Percentiles rank a stretch among this genome's conserved stretches.
Conservation (phyloP, 1,140 invertebrate genomes). For the Lordiphosa collinella region DNA sequence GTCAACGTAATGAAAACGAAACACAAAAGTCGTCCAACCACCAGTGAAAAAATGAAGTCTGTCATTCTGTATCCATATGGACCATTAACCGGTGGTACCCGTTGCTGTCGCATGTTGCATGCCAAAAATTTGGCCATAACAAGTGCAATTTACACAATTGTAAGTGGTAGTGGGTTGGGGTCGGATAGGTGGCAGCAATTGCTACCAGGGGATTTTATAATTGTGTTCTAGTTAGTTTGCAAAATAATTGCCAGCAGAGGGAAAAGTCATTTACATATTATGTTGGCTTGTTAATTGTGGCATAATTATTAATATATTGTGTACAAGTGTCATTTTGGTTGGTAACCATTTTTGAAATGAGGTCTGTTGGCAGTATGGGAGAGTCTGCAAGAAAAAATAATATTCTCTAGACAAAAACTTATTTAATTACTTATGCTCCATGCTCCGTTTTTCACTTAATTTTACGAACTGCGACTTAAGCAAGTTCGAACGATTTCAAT, state of each 20-base stretch:
- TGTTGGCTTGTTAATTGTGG: slow-evolving; percentile 50
- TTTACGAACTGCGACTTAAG: too few relatives aligned
- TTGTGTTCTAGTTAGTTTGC: slow-evolving; percentile 30
- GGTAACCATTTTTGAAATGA: slow-evolving; percentile 13
- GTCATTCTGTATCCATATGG: slow-evolving; percentile 81
- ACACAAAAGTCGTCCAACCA: slow-evolving; percentile 34
- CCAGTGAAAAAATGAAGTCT: slow-evolving; percentile 80
- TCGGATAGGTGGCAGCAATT: slow-evolving; percentile 12
- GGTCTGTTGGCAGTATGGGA: slow-evolving; percentile 5
- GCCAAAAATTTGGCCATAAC: slow-evolving; percentile 85
- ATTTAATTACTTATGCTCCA: too few relatives aligned
- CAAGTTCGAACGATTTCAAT: too few relatives aligned
- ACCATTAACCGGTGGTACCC: slow-evolving; percentile 77
- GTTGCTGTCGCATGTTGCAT: slow-evolving; percentile 83
- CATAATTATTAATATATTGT: slow-evolving; percentile 45
- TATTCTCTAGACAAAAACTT: too few relatives aligned
- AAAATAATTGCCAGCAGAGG: slow-evolving; percentile 1
- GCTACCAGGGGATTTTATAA: slow-evolving; percentile 32
- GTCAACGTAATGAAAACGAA: slow-evolving; percentile 60
- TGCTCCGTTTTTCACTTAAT: too few relatives aligned
- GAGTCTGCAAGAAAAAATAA: too few relatives aligned
- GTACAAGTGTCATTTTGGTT: slow-evolving; percentile 34
- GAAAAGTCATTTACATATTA: slow-evolving; percentile 12
- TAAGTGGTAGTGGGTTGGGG: slow-evolving; percentile 79
- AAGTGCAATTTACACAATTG: slow-evolving; percentile 84